A percentile compares a stretch with the other conserved stretches of the same genome.
phyloP scores from a whole-genome alignment of 2,797 vertebrate species.

The Balearica regulorum region DNA sequence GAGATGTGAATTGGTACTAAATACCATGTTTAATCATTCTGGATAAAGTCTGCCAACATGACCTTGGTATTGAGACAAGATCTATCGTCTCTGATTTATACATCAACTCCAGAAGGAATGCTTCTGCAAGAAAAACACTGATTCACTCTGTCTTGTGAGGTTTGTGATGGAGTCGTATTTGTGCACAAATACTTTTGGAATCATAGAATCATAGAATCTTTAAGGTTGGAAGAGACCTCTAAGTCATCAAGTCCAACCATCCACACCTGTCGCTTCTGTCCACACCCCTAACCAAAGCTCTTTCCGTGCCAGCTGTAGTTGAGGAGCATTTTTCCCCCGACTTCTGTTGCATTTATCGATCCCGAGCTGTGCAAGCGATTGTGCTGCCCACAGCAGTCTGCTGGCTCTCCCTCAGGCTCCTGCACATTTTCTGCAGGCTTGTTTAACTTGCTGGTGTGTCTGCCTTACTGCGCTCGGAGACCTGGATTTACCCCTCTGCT shows the following conservation, averaged over 20 bases:
- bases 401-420: background rate
- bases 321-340: background rate
- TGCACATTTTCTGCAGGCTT: background rate
- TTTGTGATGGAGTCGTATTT: background rate
- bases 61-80: background rate
- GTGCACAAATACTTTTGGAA: background rate
- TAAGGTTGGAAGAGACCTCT: too few species aligned
- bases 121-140: background rate
- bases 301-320: background rate
- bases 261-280: background rate
- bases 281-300: background rate
- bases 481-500: background rate
- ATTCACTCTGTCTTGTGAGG: background rate
- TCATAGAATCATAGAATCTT: too few species aligned
- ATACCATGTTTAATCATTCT: background rate
- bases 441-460: background rate
- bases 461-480: background rate
- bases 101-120: background rate
- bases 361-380: background rate
- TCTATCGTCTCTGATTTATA: background rate
- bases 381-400: background rate
- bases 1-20: background rate
- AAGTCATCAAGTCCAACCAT: too few species aligned
- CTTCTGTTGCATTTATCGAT: background rate
- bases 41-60: background rate